phyloP scores from a whole-genome alignment of 2,797 vertebrate species.

The Enteromius afrohamiltoni region DNA sequence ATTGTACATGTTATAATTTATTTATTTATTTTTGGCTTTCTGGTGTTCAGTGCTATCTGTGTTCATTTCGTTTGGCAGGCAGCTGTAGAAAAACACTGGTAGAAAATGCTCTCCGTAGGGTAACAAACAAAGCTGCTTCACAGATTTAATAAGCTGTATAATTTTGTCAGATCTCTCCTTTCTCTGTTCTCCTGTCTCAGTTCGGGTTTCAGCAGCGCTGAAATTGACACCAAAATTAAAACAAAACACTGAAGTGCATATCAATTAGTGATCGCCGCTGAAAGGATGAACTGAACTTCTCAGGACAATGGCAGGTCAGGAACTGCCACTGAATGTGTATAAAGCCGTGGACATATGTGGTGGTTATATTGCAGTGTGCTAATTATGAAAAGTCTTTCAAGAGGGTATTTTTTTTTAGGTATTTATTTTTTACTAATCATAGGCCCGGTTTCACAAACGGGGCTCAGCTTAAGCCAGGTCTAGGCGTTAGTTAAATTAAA shows the following conservation, averaged over 20 bases:
- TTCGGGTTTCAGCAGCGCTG: slow-evolving; percentile 66
- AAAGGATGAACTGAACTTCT: slow-evolving; percentile 29
- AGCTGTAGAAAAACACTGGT: not conserved
- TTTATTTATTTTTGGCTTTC: not conserved
- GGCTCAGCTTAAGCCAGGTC: no score
- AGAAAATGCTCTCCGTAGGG: not conserved
- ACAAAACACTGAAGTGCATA: slow-evolving; percentile 56
- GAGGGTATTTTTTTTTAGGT: no score
- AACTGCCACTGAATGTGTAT: slow-evolving; percentile 21
- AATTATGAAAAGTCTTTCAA: not conserved
- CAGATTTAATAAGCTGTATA: slow-evolving; percentile 27
- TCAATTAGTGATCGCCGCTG: slow-evolving; percentile 63
- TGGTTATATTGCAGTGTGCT: not conserved
- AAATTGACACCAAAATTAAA: slow-evolving; percentile 69
- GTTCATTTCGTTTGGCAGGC: not conserved
- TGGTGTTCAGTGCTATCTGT: not conserved
- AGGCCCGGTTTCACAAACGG: no score
- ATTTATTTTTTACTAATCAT: no score
- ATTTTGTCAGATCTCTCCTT: slow-evolving; percentile 15
- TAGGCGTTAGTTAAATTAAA: no score
- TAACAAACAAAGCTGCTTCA: not conserved
- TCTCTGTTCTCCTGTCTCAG: slow-evolving; percentile 44
- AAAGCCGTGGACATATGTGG: not conserved
- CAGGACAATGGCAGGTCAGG: not conserved
- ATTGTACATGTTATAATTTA: no score